A percentile compares a stretch with the other conserved stretches of the same genome.
These are phyloP conservation scores for Caenorhabditis inopinata DNA, from an alignment of 1,140 invertebrate genomes.

Conservation along the genomic window DNA sequence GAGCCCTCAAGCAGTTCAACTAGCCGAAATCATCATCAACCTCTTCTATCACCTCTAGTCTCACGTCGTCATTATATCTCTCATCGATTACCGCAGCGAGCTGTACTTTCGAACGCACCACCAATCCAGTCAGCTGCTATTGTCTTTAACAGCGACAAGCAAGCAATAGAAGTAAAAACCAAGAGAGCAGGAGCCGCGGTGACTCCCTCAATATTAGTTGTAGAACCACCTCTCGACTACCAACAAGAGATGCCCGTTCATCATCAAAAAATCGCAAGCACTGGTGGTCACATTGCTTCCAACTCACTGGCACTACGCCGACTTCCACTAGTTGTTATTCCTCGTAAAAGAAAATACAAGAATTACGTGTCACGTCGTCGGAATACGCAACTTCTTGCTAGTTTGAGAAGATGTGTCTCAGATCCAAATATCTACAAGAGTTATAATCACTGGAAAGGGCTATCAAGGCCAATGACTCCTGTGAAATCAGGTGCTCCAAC, in stretches of 20 bases:
- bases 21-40: background rate
- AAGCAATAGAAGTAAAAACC: too few species aligned
- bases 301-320: constrained; percentile 33
- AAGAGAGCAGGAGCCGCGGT: too few species aligned
- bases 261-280: constrained; percentile 35
- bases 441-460: constrained; percentile 48
- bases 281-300: background rate
- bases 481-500: background rate
- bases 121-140: constrained; percentile 45
- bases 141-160: constrained; percentile 1
- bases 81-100: constrained; percentile 48
- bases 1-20: background rate
- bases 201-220: background rate
- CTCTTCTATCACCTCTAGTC: constrained; percentile 23
- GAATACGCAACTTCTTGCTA: constrained; percentile 51
- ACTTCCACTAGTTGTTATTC: constrained; percentile 50
- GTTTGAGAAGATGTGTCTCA: constrained; percentile 44
- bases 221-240: background rate
- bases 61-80: constrained; percentile 49
- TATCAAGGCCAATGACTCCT: constrained; percentile 45
- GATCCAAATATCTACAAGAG: constrained; percentile 51
- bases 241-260: constrained; percentile 1
- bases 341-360: constrained; percentile 50
- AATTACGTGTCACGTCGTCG: constrained; percentile 50
- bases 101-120: constrained; percentile 39